Percentiles rank a stretch among this genome's conserved stretches.
Conservation (phyloP, 2,797 vertebrate species). For the Lophius americanus region DNA sequence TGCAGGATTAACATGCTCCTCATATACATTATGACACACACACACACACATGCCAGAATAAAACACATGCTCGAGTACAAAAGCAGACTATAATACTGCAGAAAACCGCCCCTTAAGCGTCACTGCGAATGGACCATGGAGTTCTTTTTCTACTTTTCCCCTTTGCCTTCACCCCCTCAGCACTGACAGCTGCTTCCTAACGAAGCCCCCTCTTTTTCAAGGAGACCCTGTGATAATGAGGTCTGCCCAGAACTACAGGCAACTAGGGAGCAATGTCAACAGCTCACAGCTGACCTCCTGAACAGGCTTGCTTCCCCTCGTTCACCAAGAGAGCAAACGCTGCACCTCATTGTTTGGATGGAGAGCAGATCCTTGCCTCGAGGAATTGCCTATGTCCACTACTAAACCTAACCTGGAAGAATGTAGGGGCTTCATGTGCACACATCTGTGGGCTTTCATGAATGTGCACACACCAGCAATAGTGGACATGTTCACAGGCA, state of each 20-base stretch:
- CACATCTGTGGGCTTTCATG: constrained; percentile 64
- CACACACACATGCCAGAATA: constrained; percentile 23
- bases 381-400: constrained; percentile 74
- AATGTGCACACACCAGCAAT: constrained; percentile 37
- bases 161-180: constrained; percentile 73
- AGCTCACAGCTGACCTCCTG: constrained; percentile 81
- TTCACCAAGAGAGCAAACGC: constrained; percentile 69
- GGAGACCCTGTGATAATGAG: constrained; percentile 82
- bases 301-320: constrained; percentile 72
- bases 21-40: neutral
- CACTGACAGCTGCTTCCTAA: constrained; percentile 84
- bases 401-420: constrained; percentile 64
- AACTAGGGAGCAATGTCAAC: constrained; percentile 82
- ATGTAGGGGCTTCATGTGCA: constrained; percentile 56
- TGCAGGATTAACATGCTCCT: constrained; percentile 45
- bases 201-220: constrained; percentile 79
- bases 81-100: constrained; percentile 39
- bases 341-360: constrained; percentile 77
- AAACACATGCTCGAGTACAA: constrained; percentile 28
- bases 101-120: constrained; percentile 74
- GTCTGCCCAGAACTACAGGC: constrained; percentile 78
- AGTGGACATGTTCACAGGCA: constrained; percentile 5
- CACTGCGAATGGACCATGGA: constrained; percentile 63
- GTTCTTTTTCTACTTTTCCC: constrained; percentile 72
- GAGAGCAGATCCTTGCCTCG: constrained; percentile 72